Percentiles rank a stretch among this genome's conserved stretches.
phyloP scores from a whole-genome alignment of 2,113 vertebrate species.

The Dolichallabes microphthalmus region DNA sequence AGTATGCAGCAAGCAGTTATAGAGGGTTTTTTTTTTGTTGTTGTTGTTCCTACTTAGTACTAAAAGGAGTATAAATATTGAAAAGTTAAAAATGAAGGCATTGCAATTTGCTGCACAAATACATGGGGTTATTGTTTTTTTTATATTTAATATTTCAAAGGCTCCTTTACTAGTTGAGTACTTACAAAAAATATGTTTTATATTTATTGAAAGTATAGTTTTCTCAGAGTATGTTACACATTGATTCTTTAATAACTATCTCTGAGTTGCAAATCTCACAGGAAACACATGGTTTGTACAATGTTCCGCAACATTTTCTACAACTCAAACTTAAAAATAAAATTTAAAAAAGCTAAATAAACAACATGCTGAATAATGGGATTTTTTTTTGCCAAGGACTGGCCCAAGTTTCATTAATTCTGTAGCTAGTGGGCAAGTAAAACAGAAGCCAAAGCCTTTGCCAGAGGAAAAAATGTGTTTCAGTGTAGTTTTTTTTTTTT shows the following conservation, averaged over 20 bases:
- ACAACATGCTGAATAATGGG: neutral
- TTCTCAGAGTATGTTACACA: neutral
- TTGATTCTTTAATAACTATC: neutral
- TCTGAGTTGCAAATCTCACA: neutral
- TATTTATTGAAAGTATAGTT: neutral
- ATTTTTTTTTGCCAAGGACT: no score
- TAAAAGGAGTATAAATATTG: neutral
- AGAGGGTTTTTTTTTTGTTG: neutral
- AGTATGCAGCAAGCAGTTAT: neutral
- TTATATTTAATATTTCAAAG: neutral
- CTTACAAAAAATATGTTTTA: neutral
- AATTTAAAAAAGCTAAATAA: neutral
- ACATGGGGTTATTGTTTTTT: neutral
- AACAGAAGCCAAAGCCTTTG: no score
- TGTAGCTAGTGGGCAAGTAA: no score
- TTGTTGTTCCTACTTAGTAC: neutral
- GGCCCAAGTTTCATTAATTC: no score
- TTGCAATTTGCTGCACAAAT: neutral
- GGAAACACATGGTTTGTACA: no score
- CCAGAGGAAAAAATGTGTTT: no score
- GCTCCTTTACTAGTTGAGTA: neutral
- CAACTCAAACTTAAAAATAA: neutral
- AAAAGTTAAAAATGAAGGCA: neutral
- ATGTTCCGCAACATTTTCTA: neutral
- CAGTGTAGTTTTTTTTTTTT: no score